A percentile compares a stretch with the other conserved stretches of the same genome.
Conservation (phyloP, 64 coral and sea anemone genomes). For the Catalaphyllia jardinei region DNA sequence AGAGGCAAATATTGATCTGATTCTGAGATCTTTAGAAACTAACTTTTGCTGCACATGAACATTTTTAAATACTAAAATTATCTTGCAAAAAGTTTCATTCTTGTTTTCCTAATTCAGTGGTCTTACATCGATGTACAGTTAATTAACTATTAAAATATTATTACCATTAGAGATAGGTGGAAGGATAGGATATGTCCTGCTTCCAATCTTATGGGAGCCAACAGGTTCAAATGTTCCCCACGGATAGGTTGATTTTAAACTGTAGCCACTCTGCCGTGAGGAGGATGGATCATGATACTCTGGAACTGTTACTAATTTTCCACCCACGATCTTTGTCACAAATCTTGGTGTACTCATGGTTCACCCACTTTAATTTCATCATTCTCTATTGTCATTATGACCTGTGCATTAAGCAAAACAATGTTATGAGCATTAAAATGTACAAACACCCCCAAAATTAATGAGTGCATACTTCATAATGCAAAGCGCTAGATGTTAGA, state of each 20-base stretch:
- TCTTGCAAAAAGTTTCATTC: not conserved
- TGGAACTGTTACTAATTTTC: conserved; percentile 65
- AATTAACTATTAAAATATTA: not conserved
- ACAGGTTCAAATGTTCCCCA: conserved; percentile 22
- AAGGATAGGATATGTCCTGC: conserved; percentile 58
- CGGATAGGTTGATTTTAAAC: not conserved
- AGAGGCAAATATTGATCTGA: no score
- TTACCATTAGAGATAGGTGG: conserved; percentile 72
- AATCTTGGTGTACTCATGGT: conserved; percentile 64
- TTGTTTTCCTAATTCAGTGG: not conserved
- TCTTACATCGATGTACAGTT: not conserved
- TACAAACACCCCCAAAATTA: no score
- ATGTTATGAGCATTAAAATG: not conserved
- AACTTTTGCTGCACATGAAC: not conserved
- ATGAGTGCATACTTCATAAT: no score
- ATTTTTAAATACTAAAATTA: not conserved
- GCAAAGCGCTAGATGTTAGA: no score
- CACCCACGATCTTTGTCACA: conserved; percentile 76
- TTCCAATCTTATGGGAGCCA: conserved; percentile 1
- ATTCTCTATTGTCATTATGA: not conserved
- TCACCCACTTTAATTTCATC: not conserved
- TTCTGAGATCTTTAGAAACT: no score
- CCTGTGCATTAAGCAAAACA: not conserved
- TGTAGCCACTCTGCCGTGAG: conserved; percentile 11
- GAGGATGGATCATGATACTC: not conserved